Evolutionary conservation across 2,113 vertebrate genomes (phyloP).

Genomic region (Todiramphus saurophagus): DNA sequence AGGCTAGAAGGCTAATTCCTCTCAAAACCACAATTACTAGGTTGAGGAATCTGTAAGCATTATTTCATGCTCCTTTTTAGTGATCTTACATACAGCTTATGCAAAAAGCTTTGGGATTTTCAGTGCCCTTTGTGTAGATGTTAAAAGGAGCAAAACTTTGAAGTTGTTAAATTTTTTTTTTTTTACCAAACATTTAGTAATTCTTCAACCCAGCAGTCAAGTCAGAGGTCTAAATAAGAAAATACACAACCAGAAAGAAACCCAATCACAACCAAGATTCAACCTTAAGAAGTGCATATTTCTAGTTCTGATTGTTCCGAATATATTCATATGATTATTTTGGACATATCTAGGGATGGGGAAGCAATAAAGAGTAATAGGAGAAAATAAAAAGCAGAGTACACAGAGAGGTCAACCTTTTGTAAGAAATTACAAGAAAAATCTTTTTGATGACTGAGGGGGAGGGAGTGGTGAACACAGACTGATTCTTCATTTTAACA

Average conservation of each 20-base stretch:
- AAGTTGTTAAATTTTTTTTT: not conserved
- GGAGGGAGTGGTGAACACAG: not conserved
- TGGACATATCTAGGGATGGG: not conserved
- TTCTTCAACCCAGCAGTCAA: not conserved
- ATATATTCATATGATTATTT: not conserved
- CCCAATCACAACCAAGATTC: not conserved
- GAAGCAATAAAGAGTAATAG: not conserved
- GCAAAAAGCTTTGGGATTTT: not conserved
- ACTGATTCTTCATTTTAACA: not conserved
- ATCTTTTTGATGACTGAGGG: not conserved
- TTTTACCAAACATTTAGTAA: not conserved
- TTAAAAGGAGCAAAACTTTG: not conserved
- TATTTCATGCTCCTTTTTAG: not conserved
- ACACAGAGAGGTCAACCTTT: not conserved
- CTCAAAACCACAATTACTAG: not conserved
- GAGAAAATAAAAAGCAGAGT: not conserved
- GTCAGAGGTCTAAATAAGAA: not conserved
- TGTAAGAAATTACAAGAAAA: not conserved
- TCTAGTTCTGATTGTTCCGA: not conserved
- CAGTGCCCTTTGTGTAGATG: not conserved
- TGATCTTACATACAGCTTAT: not conserved
- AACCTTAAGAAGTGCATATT: not conserved
- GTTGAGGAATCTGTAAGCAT: not conserved
- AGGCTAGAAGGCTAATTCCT: not conserved
- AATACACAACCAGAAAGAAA: not conserved